Conservation (phyloP, 2,888 invertebrate genomes). For the Hypsopygia costalis region DNA sequence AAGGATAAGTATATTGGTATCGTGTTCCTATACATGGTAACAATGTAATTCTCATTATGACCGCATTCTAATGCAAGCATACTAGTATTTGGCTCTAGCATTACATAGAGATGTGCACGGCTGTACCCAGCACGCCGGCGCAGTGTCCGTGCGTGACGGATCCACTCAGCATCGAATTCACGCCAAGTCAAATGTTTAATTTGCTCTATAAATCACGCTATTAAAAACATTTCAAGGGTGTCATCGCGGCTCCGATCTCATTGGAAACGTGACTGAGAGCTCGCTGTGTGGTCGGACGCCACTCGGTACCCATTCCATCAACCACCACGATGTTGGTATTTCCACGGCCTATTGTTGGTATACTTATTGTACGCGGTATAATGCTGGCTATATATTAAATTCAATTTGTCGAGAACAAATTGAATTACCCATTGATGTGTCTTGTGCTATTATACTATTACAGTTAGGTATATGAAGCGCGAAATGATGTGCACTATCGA, state of each 20-base stretch:
- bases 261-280: constrained; percentile 70
- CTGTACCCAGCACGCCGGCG: constrained; percentile 22
- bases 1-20: too few relatives aligned
- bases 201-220: constrained; percentile 80
- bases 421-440: constrained; percentile 17
- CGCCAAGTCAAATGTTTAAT: constrained; percentile 80
- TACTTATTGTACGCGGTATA: constrained; percentile 47
- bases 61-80: too few relatives aligned
- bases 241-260: constrained; percentile 73
- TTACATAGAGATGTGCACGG: background rate
- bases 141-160: constrained; percentile 73
- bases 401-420: constrained; percentile 56
- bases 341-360: constrained; percentile 43
- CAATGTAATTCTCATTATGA: too few relatives aligned
- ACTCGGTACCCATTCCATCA: constrained; percentile 9
- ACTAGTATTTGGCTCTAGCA: too few relatives aligned
- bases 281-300: constrained; percentile 70
- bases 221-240: constrained; percentile 80
- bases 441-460: constrained; percentile 5
- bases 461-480: constrained; percentile 10
- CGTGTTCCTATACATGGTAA: too few relatives aligned
- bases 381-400: constrained; percentile 49
- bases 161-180: constrained; percentile 77
- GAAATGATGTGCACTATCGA: constrained; percentile 4
- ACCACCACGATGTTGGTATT: constrained; percentile 41